A percentile compares a stretch with the other conserved stretches of the same genome.
Evolutionary conservation across 2,113 vertebrate genomes (phyloP).

Genomic region (Alethe castanea): DNA sequence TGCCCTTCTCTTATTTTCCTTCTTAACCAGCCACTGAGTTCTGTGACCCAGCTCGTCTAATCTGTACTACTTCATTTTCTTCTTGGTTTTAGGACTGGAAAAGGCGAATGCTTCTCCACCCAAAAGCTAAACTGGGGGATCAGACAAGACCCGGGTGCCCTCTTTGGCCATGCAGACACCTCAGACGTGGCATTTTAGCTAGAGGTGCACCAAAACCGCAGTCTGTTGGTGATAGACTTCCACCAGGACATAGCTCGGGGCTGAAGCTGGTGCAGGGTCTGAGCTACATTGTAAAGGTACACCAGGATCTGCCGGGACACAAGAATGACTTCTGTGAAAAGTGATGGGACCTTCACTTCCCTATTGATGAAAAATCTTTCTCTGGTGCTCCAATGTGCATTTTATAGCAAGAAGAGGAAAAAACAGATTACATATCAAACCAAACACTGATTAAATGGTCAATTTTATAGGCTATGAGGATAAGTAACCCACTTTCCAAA

Average conservation of each 20-base stretch:
- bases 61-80: neutral
- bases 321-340: neutral
- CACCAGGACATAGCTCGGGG: fast-evolving
- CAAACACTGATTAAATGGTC: neutral
- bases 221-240: neutral
- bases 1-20: neutral
- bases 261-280: fast-evolving
- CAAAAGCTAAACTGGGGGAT: neutral
- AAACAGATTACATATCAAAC: neutral
- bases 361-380: neutral
- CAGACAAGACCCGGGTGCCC: fast-evolving
- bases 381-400: neutral
- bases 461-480: neutral
- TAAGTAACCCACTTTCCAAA: neutral
- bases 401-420: neutral
- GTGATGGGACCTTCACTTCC: neutral
- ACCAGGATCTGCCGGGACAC: neutral
- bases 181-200: neutral
- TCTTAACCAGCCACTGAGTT: neutral
- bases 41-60: neutral
- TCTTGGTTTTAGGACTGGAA: neutral
- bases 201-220: neutral
- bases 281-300: neutral
- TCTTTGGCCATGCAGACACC: neutral
- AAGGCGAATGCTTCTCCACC: neutral